phyloP scores from a whole-genome alignment of 2,797 vertebrate genomes.

The Erethizon dorsatum region DNA sequence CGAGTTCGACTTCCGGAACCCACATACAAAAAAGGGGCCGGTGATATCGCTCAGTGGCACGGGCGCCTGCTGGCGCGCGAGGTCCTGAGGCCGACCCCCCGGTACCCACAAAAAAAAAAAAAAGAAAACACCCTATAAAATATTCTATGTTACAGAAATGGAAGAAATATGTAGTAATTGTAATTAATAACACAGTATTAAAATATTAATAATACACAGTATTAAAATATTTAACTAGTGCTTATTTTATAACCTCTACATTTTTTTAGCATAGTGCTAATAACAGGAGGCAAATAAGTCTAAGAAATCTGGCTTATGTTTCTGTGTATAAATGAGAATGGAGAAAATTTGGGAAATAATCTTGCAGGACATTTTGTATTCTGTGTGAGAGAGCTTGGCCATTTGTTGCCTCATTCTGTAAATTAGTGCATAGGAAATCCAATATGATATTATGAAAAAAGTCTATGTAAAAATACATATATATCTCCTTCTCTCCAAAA shows the following conservation, averaged over 20 bases:
- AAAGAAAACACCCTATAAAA: neutral
- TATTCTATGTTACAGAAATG: neutral
- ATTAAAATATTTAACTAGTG: constrained; percentile 3
- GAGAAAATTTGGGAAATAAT: neutral
- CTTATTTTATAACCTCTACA: neutral
- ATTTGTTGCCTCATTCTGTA: neutral
- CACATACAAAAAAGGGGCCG: too few species aligned
- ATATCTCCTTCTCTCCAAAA: neutral
- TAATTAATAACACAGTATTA: neutral
- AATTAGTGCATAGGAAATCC: neutral
- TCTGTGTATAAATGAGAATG: neutral
- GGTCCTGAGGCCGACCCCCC: too few species aligned
- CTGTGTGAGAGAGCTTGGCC: neutral
- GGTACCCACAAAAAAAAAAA: too few species aligned
- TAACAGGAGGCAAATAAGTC: neutral
- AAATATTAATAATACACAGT: neutral
- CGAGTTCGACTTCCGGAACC: too few species aligned
- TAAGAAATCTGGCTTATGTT: neutral
- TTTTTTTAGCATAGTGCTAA: neutral
- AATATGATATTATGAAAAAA: neutral
- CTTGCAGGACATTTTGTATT: neutral
- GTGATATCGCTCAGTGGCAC: too few species aligned
- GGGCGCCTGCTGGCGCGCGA: too few species aligned
- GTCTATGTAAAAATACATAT: neutral
- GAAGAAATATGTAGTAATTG: neutral